These are phyloP conservation scores for Pelobates cultripes DNA, from an alignment of 2,797 vertebrate genomes.

Conservation along the genomic window DNA sequence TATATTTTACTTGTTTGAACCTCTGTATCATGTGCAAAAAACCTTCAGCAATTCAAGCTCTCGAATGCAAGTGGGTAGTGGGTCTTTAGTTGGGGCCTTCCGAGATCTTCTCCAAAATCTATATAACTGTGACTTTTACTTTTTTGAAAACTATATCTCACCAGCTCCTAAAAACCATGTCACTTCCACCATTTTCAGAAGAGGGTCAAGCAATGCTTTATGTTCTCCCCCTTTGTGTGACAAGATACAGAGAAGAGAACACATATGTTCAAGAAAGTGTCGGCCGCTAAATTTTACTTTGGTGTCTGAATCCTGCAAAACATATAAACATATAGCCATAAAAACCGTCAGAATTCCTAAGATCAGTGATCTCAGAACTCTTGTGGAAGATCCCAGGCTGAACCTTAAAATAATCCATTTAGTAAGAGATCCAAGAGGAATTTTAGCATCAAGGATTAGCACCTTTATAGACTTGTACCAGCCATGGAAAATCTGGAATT, in stretches of 20 bases:
- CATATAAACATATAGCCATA: constrained; percentile 71
- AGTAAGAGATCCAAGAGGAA: constrained; percentile 80
- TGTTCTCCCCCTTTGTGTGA: constrained; percentile 77
- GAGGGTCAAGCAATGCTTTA: constrained; percentile 78
- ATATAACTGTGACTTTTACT: constrained; percentile 78
- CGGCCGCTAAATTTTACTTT: constrained; percentile 74
- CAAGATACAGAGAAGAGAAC: constrained; percentile 63
- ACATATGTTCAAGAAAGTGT: constrained; percentile 76
- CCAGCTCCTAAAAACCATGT: constrained; percentile 77
- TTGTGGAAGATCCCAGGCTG: constrained; percentile 79
- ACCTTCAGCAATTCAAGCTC: constrained; percentile 69
- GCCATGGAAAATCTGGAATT: constrained; percentile 82
- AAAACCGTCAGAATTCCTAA: constrained; percentile 80
- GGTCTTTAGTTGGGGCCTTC: constrained; percentile 77
- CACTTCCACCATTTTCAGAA: constrained; percentile 74
- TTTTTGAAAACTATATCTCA: constrained; percentile 79
- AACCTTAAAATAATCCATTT: constrained; percentile 81
- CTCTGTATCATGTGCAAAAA: constrained; percentile 73
- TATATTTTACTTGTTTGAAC: constrained; percentile 82
- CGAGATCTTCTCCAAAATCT: constrained; percentile 80
- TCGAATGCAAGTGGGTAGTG: constrained; percentile 69
- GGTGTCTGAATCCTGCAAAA: constrained; percentile 72
- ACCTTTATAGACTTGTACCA: constrained; percentile 76
- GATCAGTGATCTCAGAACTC: constrained; percentile 71
- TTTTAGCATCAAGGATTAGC: constrained; percentile 78